These are phyloP conservation scores for Eidolon dupreanum DNA, from an alignment of 2,797 vertebrate genomes.

Conservation along the genomic window DNA sequence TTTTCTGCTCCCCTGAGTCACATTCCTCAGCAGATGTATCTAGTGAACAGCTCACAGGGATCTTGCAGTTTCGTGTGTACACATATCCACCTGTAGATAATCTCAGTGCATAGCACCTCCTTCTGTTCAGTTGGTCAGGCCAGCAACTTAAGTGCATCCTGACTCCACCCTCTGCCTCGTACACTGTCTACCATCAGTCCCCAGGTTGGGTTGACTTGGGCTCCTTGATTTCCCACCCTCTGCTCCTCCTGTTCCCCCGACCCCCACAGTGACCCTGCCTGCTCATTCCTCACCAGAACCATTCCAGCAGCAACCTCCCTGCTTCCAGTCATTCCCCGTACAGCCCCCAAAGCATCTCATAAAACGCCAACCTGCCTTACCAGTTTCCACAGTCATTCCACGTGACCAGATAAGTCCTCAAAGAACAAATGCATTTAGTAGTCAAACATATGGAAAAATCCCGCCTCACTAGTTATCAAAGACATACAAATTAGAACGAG, in stretches of 20 bases:
- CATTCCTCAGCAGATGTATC: neutral
- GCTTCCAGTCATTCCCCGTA: neutral
- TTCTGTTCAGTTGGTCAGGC: neutral
- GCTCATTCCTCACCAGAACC: neutral
- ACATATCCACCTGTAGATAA: neutral
- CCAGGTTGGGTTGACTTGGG: neutral
- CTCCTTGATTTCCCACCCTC: neutral
- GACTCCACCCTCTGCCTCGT: neutral
- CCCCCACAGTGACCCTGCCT: neutral
- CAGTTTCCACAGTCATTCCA: neutral
- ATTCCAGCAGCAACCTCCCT: neutral
- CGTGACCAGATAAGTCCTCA: neutral
- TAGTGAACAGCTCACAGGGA: too few relatives aligned
- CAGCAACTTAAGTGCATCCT: neutral
- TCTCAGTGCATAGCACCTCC: neutral
- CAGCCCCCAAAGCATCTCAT: neutral
- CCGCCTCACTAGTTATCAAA: slow-evolving; percentile 49
- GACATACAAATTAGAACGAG: slow-evolving; percentile 44
- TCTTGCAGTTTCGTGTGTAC: neutral
- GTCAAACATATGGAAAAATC: slow-evolving; percentile 47
- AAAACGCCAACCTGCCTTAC: neutral
- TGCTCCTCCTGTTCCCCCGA: neutral
- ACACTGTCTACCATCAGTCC: neutral
- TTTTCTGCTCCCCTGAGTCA: neutral
- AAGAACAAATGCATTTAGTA: slow-evolving; percentile 7